phyloP scores from a whole-genome alignment of 2,797 vertebrate genomes.

The Crypturellus tataupa region DNA sequence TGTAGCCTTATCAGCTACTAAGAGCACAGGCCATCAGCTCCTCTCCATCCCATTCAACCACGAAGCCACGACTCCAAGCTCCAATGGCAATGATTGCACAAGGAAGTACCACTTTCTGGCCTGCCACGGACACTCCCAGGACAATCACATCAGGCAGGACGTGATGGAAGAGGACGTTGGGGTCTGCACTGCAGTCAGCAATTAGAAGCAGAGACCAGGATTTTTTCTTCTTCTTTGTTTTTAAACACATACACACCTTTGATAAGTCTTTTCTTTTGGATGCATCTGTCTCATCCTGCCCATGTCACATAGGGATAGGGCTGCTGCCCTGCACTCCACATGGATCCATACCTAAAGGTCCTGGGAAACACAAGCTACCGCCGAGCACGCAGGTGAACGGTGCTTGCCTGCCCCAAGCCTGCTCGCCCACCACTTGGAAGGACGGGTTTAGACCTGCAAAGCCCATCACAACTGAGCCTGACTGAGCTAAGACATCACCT shows the following conservation, averaged over 20 bases:
- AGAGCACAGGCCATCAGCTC: background rate
- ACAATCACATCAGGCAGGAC: accelerated
- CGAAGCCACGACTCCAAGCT: background rate
- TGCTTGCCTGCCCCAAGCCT: background rate
- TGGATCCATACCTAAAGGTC: background rate
- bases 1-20: background rate
- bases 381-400: background rate
- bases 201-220: background rate
- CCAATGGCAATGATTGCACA: accelerated
- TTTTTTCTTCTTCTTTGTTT: background rate
- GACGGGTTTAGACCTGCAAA: background rate
- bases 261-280: background rate
- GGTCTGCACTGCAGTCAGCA: background rate
- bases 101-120: background rate
- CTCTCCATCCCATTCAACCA: background rate
- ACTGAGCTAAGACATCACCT: background rate
- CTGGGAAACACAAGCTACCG: background rate
- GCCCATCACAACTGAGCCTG: background rate
- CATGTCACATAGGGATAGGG: accelerated
- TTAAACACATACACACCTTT: background rate
- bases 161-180: accelerated
- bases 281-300: background rate
- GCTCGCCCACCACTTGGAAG: background rate
- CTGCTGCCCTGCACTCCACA: background rate
- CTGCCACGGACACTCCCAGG: accelerated